Base-by-base conservation (phyloP, 1,140 invertebrate species). In the Forficula auricularia region DNA sequence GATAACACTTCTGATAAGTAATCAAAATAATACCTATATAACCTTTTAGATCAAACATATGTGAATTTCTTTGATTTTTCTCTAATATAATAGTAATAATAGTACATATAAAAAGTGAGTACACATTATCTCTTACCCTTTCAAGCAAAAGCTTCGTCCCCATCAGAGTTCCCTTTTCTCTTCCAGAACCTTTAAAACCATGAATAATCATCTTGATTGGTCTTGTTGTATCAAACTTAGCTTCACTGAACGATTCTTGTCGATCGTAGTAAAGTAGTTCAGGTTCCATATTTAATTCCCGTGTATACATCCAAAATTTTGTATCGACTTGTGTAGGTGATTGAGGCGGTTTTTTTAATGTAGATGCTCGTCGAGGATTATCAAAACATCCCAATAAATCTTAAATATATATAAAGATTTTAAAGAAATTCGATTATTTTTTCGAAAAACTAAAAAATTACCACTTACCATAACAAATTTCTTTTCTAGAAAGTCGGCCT, bases 141-240 rank as follows among this genome's bases (percentile, higher is more conserved):
- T 64, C 56, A 3, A 68, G 52, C 1, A 68, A 44, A 9, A 54
- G 43, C 12, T 57, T 52, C 1, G 52, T 57, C 9, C 59, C 55
- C 13, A 40, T 44, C 30, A 60, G 50, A 0, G 58, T 57, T 13
- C 58, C 61, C 2, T 49, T 46, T 20, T 64, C 63, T 16, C 50
- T 58, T 2, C 63, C 64, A 40, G 60, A 67, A 12, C 67, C 67
- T 48, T 68, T 69, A 50, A 64, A 73, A 1, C 72, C 72, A 42
- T 75, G 72, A 36, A 71, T 53, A 2, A 72, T 54, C 13, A 73
- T 57, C 44, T 65, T 68, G 2, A 68, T 58, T 1, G 52, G 45
- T 22, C 54, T 58, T 3, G 45, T 57, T 0, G 52, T 45, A 35
- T 67, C 55, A 34, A 68, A 66, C 14, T 50, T 48, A 0, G 67